phyloP scores from a whole-genome alignment of 2,113 vertebrate species.

The Corvus hawaiiensis region DNA sequence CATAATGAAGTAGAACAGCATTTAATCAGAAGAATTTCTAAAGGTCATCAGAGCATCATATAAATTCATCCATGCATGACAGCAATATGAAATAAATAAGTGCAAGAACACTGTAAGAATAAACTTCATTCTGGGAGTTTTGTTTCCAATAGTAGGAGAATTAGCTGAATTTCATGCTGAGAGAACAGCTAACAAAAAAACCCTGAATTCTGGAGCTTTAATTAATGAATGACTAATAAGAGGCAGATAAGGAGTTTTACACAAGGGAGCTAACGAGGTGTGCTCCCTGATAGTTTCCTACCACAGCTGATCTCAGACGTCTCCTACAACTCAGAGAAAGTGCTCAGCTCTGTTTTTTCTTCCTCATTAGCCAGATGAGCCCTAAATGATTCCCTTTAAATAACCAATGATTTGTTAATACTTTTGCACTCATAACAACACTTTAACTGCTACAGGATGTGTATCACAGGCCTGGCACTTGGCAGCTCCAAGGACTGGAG shows the following conservation, averaged over 20 bases:
- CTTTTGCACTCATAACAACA: neutral
- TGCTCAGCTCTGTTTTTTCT: neutral
- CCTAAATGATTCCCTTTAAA: slow-evolving; percentile 29
- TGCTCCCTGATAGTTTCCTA: neutral
- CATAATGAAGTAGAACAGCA: slow-evolving; percentile 68
- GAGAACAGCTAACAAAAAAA: slow-evolving; percentile 15
- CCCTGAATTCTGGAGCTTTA: slow-evolving; percentile 3
- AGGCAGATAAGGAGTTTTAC: slow-evolving; percentile 23
- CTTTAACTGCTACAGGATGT: neutral
- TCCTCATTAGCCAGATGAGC: slow-evolving; percentile 46
- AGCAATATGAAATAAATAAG: slow-evolving; percentile 63
- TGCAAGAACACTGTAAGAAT: slow-evolving; percentile 32
- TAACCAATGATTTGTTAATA: slow-evolving; percentile 49
- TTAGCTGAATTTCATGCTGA: slow-evolving; percentile 24
- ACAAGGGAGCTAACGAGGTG: slow-evolving; percentile 20
- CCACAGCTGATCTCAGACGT: neutral
- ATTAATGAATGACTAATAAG: slow-evolving; percentile 60
- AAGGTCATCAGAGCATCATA: slow-evolving; percentile 73
- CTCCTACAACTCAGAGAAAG: slow-evolving; percentile 4
- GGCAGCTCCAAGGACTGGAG: neutral
- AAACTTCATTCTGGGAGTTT: slow-evolving; percentile 38
- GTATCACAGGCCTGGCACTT: neutral
- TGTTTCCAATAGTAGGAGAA: slow-evolving; percentile 21
- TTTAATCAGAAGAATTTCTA: slow-evolving; percentile 75
- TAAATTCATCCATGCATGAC: slow-evolving; percentile 61